Evolutionary conservation across 2,113 vertebrate genomes (phyloP).

Genomic region (Anthoscopus minutus): DNA sequence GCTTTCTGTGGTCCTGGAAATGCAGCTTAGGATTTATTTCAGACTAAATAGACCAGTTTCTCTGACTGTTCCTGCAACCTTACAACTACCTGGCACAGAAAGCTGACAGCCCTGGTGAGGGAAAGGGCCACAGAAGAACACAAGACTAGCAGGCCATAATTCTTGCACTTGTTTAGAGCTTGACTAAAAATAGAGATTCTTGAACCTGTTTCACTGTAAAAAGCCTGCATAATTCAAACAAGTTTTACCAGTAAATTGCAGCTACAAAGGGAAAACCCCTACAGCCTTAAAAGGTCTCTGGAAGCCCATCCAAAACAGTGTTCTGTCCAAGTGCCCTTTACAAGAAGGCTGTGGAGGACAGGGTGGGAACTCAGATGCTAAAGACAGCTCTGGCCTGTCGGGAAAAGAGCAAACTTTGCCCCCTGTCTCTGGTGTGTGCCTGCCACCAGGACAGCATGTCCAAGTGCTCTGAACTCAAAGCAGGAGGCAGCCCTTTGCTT

Average conservation of each 20-base stretch:
- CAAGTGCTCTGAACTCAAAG: not conserved
- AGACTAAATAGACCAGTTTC: not conserved
- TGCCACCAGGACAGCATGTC: not conserved
- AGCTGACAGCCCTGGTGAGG: not conserved
- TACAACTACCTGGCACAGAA: not conserved
- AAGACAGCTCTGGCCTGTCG: not conserved
- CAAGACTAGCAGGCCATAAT: not conserved
- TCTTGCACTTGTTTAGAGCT: not conserved
- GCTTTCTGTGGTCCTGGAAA: not conserved
- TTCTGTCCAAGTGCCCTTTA: not conserved
- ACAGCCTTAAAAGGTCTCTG: conserved; percentile 35
- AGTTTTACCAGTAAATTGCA: conserved; percentile 24
- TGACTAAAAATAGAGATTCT: conserved; percentile 39
- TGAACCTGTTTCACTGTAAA: not conserved
- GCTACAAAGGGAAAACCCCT: not conserved
- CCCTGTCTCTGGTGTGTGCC: not conserved
- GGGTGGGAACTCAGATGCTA: not conserved
- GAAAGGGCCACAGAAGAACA: not conserved
- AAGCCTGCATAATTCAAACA: not conserved
- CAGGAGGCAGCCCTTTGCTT: not conserved
- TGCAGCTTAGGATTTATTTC: not conserved
- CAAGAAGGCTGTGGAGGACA: accelerated
- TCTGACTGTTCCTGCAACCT: not conserved
- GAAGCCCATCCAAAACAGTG: not conserved
- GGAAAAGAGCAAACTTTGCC: not conserved